phyloP scores from a whole-genome alignment of 2,113 vertebrate species.

The Scomber scombrus region DNA sequence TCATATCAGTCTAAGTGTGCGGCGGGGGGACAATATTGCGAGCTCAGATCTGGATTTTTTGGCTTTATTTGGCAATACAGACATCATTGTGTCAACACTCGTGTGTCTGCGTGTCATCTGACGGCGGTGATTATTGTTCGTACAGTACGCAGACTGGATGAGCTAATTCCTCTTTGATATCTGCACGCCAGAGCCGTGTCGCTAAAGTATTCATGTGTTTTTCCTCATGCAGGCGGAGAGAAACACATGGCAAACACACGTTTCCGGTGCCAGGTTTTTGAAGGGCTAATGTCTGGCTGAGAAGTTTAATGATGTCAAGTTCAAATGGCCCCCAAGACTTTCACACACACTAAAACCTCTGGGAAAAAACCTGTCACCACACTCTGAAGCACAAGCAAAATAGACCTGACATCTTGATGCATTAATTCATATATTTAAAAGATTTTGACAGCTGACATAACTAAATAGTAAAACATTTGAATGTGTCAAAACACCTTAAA shows the following conservation, averaged over 20 bases:
- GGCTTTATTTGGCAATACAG: constrained; percentile 48
- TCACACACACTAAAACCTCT: neutral
- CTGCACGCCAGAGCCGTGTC: neutral
- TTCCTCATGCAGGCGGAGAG: neutral
- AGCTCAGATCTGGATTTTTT: constrained; percentile 48
- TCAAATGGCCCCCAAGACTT: constrained; percentile 19
- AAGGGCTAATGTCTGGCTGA: constrained; percentile 2
- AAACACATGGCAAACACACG: constrained; percentile 16
- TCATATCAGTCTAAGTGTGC: constrained; percentile 36
- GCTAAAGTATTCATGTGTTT: constrained; percentile 7
- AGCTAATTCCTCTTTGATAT: constrained; percentile 49
- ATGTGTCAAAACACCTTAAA: neutral
- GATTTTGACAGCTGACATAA: constrained; percentile 29
- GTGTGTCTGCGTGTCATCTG: constrained; percentile 21
- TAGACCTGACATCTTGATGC: neutral
- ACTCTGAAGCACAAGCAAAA: neutral
- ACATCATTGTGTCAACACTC: constrained; percentile 44
- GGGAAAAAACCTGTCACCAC: neutral
- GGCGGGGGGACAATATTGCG: constrained; percentile 9
- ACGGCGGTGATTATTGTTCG: constrained; percentile 25
- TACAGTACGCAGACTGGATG: neutral
- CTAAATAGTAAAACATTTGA: no score
- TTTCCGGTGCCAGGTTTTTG: constrained; percentile 10
- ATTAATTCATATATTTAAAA: neutral
- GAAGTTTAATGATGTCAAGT: constrained; percentile 28